These are phyloP conservation scores for Heterotilapia buettikoferi DNA, from an alignment of 2,113 vertebrate species.

Conservation along the genomic window DNA sequence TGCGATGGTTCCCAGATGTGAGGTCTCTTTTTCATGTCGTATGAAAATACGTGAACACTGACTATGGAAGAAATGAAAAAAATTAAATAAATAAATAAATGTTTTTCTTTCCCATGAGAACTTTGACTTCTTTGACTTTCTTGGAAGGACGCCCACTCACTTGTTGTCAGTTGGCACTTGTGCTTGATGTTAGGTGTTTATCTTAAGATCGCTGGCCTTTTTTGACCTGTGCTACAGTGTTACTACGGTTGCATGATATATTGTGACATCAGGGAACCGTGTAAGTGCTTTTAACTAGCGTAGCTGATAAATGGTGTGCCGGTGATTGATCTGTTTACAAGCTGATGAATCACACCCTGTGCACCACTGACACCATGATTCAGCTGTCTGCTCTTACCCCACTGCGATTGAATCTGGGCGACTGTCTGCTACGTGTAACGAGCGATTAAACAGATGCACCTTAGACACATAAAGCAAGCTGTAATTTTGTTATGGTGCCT, in stretches of 20 bases:
- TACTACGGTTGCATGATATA: not conserved
- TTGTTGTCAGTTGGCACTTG: not conserved
- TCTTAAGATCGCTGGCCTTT: not conserved
- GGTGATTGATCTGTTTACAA: constrained; percentile 15
- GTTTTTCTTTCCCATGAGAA: not conserved
- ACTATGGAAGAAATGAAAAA: not conserved
- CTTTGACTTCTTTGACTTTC: not conserved
- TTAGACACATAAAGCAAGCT: not conserved
- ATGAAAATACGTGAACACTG: not conserved
- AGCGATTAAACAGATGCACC: not conserved
- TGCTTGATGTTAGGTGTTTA: constrained; percentile 10
- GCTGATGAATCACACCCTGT: constrained; percentile 19
- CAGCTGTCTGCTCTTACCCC: not conserved
- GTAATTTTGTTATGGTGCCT: not conserved
- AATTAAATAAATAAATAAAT: not conserved
- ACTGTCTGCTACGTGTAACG: not conserved
- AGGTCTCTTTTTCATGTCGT: not conserved
- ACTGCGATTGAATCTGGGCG: not conserved
- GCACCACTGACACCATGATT: constrained; percentile 16
- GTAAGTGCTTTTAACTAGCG: not conserved
- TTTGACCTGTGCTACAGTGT: not conserved
- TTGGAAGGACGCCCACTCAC: not conserved
- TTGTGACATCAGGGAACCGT: not conserved
- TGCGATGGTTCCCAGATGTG: not conserved
- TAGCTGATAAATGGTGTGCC: not conserved